Base-by-base conservation (phyloP, 2,797 vertebrate species). In the Tadarida brasiliensis region DNA sequence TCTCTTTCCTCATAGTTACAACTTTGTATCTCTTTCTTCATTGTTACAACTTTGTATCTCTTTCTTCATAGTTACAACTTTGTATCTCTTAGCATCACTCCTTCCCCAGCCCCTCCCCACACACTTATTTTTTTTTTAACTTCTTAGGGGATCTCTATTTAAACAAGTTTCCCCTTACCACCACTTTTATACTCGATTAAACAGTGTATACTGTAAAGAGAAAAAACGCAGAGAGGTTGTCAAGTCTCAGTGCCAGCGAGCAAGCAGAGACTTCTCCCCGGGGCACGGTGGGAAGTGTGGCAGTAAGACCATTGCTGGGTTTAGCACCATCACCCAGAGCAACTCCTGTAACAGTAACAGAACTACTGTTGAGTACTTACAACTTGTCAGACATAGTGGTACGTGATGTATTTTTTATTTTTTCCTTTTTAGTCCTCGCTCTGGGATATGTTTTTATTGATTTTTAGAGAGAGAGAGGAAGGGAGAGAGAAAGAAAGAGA, bases 121-220 rank as follows among this genome's bases (percentile, higher is more conserved):
- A 92, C 49, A 51, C 19, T 26, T 65, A 51, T 73, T 44, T 11
- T 73, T 44, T 11, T 76, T 51, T 65, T 35, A 80, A 70, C 24
- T 77, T 51, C 84, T 78, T 67, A 61, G 14, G 16, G 8, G 14
- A n/a, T 68, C 73, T 92, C 33, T 91, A 57, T 54, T 14, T 73
- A 67, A 47, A 80, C 16, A 54, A 35, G 35, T 47, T 61, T 81
- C 47, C 54, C 30, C 59, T 56, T 67, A 57, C n/a, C 17, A 68
- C 54, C 56, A 39, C 59, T 91, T 70, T 87, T 8, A 86, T n/a
- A 89, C 44, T 74, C 85, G 88, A 87, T 56, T 57, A n/a, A 63
- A 47, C 22, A 59, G 28, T 12, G n/a, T n/a, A n/a, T n/a, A n/a
- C 49, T 67, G 33, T 78, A 49, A 88, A 65, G 28, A 65, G 61